Percentiles rank a stretch among this genome's conserved stretches.
phyloP scores from a whole-genome alignment of 1,140 invertebrate genomes.

The Steinernema khuongi region DNA sequence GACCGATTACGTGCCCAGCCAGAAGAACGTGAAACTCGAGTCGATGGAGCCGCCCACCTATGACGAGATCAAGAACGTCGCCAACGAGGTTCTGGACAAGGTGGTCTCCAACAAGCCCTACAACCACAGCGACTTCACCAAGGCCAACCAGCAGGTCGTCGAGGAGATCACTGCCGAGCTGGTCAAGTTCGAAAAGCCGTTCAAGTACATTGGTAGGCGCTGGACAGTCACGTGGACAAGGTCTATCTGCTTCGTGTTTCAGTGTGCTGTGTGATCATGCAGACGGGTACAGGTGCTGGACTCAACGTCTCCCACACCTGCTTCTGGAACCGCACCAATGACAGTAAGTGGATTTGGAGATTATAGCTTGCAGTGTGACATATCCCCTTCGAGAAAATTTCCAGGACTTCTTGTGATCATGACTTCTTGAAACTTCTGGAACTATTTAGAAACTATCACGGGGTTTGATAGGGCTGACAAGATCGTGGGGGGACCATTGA shows the following conservation, averaged over 20 bases:
- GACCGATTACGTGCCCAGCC: background rate
- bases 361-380: too few species aligned
- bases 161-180: constrained; percentile 27
- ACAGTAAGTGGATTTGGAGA: constrained; percentile 24
- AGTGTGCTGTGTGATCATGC: constrained; percentile 39
- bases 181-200: background rate
- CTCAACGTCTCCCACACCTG: constrained; percentile 39
- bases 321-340: constrained; percentile 43
- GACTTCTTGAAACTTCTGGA: too few species aligned
- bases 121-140: constrained; percentile 10
- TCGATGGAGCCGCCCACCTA: background rate
- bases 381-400: too few species aligned
- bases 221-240: background rate
- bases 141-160: constrained; percentile 23
- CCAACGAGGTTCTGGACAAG: constrained; percentile 1
- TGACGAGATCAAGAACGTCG: constrained; percentile 1
- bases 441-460: too few species aligned
- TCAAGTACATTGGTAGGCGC: background rate
- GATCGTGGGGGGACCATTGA: too few species aligned
- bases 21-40: background rate
- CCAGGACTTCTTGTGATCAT: too few species aligned
- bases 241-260: background rate
- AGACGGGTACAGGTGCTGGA: constrained; percentile 44
- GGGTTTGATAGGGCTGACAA: too few species aligned
- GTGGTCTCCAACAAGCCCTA: background rate